Conservation (phyloP, 2,797 vertebrate species). For the Channallabes apus region DNA sequence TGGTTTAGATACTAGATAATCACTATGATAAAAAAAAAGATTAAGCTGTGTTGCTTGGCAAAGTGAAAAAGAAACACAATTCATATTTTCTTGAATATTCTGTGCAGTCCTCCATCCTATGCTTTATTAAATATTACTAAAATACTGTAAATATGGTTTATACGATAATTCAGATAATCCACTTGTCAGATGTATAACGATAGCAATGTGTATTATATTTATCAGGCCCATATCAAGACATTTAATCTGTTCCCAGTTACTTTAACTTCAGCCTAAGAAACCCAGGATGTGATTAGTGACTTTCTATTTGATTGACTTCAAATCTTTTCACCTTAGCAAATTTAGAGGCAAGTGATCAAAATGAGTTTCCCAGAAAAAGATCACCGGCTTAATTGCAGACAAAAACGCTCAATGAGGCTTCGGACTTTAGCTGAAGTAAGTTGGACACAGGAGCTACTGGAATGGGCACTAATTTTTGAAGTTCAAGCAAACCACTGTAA, state of each 20-base stretch:
- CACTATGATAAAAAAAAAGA: neutral
- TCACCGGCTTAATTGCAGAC: conserved; percentile 10
- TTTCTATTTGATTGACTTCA: conserved; percentile 22
- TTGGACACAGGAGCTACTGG: conserved; percentile 18
- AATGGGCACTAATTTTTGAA: conserved; percentile 28
- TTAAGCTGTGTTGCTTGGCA: neutral
- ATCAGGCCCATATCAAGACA: neutral
- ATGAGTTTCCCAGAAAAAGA: conserved; percentile 26
- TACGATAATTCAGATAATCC: neutral
- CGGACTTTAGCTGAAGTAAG: conserved; percentile 29
- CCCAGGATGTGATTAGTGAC: conserved; percentile 1
- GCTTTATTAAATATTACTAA: neutral
- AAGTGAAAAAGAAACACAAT: neutral
- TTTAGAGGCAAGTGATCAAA: conserved; percentile 43
- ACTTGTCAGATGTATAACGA: conserved; percentile 9
- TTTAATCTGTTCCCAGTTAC: conserved; percentile 8
- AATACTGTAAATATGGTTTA: neutral
- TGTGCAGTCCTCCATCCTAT: neutral
- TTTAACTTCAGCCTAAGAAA: conserved; percentile 8
- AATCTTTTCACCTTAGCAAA: conserved; percentile 35
- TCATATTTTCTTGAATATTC: neutral
- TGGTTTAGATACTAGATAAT: conserved; percentile 1
- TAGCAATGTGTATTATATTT: conserved; percentile 9
- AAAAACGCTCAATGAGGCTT: conserved; percentile 32
- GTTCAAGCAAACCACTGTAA: conserved; percentile 36